Percentiles rank a stretch among this genome's conserved stretches.
Evolutionary conservation across 2,888 invertebrate genomes (phyloP).

Genomic region (Cephus rjabovi): DNA sequence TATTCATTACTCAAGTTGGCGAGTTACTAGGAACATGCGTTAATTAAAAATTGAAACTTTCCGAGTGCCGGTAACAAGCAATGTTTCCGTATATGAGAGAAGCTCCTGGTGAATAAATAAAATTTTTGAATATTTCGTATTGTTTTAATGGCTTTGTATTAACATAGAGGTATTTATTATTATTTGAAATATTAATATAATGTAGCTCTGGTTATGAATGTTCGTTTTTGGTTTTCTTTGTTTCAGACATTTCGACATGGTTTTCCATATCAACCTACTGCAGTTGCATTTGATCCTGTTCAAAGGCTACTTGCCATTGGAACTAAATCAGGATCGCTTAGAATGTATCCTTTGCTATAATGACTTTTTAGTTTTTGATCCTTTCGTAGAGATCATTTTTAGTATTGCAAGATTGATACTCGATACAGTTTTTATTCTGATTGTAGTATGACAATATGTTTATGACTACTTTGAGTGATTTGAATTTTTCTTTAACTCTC

Average conservation of each 20-base stretch:
- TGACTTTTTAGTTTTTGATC: not conserved
- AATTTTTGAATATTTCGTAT: not conserved
- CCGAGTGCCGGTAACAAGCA: not conserved
- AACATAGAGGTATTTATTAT: not conserved
- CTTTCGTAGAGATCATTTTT: not conserved
- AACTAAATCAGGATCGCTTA: constrained; percentile 92
- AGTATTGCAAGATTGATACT: not conserved
- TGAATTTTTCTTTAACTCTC: constrained; percentile 59
- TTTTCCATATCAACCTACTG: constrained; percentile 97
- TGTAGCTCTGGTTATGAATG: not conserved
- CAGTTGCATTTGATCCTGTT: constrained; percentile 97
- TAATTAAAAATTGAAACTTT: not conserved
- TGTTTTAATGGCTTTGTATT: not conserved
- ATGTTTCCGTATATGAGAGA: not conserved
- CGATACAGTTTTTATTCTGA: not conserved
- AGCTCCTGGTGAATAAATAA: not conserved
- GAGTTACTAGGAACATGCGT: not conserved
- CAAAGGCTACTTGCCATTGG: constrained; percentile 97
- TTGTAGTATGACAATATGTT: constrained; percentile 18
- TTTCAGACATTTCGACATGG: constrained; percentile 97
- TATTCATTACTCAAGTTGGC: not conserved
- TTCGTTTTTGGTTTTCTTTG: constrained; percentile 56
- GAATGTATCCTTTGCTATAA: constrained; percentile 89
- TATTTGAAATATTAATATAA: not conserved
- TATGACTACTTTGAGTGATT: constrained; percentile 12